phyloP scores from a whole-genome alignment of 2,113 vertebrate species.

The Atrichornis clamosus region DNA sequence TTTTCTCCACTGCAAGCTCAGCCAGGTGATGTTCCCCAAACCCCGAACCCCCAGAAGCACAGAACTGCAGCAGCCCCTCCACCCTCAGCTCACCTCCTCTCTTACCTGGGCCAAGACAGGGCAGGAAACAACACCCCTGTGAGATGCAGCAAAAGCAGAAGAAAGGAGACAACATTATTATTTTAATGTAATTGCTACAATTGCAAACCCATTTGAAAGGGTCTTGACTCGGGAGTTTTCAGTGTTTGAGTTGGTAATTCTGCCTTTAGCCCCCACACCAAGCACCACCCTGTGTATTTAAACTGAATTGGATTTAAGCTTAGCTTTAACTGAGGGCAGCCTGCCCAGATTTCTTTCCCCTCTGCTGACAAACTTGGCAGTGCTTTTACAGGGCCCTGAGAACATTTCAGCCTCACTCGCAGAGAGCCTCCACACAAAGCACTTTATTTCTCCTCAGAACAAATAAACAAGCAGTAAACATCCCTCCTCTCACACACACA shows the following conservation, averaged over 20 bases:
- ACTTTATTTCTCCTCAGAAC: slow-evolving; percentile 32
- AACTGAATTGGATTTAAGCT: background rate
- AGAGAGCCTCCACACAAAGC: slow-evolving; percentile 28
- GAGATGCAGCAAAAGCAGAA: background rate
- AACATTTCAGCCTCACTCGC: background rate
- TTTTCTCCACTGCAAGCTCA: background rate
- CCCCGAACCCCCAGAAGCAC: background rate
- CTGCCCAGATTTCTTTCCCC: slow-evolving; percentile 11
- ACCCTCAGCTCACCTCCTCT: background rate
- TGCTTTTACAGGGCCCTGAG: background rate
- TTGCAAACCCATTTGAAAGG: background rate
- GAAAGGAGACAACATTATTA: background rate
- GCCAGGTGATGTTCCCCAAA: background rate
- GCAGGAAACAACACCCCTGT: background rate
- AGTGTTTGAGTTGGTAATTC: background rate
- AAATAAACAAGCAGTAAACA: slow-evolving; percentile 53
- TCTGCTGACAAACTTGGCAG: slow-evolving; percentile 35
- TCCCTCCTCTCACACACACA: background rate
- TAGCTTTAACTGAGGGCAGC: background rate
- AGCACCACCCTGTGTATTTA: background rate
- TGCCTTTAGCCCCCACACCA: background rate
- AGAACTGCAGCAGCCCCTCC: background rate
- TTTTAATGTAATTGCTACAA: background rate
- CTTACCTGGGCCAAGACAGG: background rate
- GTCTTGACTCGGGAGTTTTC: background rate